Evolutionary conservation across 2,113 vertebrate species (phyloP).

Genomic region (Vireo altiloquus): DNA sequence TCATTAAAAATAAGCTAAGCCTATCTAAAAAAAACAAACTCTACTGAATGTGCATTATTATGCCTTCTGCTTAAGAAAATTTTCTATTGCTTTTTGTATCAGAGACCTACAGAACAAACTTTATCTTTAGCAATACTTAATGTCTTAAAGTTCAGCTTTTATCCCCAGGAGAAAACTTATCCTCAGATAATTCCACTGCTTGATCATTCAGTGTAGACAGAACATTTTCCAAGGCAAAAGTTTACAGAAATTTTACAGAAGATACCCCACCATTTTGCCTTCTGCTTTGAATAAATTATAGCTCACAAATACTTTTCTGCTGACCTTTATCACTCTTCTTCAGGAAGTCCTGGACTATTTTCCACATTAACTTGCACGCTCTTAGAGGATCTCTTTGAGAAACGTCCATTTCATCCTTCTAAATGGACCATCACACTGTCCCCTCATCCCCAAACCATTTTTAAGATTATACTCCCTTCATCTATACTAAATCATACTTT

Average conservation of each 20-base stretch:
- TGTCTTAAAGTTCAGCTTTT: not conserved
- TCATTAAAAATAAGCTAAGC: not conserved
- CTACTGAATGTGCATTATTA: not conserved
- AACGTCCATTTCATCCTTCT: constrained; percentile 15
- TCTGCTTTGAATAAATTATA: not conserved
- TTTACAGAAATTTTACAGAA: not conserved
- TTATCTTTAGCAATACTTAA: not conserved
- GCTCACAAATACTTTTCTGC: not conserved
- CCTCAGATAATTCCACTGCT: not conserved
- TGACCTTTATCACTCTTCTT: constrained; percentile 8
- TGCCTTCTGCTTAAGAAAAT: not conserved
- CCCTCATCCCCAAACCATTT: not conserved
- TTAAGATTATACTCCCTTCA: not conserved
- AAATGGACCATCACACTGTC: not conserved
- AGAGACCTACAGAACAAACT: not conserved
- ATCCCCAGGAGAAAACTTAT: not conserved
- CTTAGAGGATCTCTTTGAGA: not conserved
- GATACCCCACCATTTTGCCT: not conserved
- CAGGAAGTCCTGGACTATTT: constrained; percentile 24
- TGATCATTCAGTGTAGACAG: not conserved
- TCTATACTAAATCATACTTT: not conserved
- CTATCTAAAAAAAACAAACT: not conserved
- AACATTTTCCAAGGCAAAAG: not conserved
- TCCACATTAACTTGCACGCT: constrained; percentile 1
- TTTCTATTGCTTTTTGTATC: not conserved